Evolutionary conservation across 2,888 invertebrate species (phyloP), one percentile per base, ranked within the genome.

Genomic region (Hypomecis punctinalis): DNA sequence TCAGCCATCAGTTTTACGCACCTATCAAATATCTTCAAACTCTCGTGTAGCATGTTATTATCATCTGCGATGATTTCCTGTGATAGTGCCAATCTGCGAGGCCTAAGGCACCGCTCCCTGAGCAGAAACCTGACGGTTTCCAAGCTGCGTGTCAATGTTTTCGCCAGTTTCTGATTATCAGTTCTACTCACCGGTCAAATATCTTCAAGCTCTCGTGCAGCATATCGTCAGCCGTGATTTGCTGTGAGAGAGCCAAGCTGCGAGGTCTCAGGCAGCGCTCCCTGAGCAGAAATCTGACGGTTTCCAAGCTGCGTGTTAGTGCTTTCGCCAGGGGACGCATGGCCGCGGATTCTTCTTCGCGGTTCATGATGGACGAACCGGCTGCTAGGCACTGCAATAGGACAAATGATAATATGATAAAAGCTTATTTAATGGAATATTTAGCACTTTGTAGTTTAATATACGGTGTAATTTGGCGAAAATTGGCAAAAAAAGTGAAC

Each of bases 301-400:
- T 97, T 89, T 99, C 99, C 76, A 99, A 92, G 76, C 98, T 98
- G 79, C 98, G 97, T n/a, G 99, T 99, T 52, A 99, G 95, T 9
- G 98, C 98, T 88, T 98, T 98, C 13, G 99, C 99, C 67, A 99
- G 89, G 0, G 99, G 99, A 40, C 99, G 96, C 97, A 99, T 99
- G 43, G 96, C 96, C 54, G 98, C 97, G 81, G 98, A 98, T 88
- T 99, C 99, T 59, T 96, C 94, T 88, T 99, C 99, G 60, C 99
- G 95, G 86, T 99, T 99, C 96, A 99, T 97, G 75, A 99, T 99
- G 59, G 98, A 99, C 0, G 99, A 99, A 47, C 99, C 99, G 37
- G 99, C 99, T 36, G 99, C 99, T 74, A 99, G 94, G 85, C 99
- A 99, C 96, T 97, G 90, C 3, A 94, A 93, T 70, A 64, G 89